Conservation (phyloP, 2,797 vertebrate species). For the Melanotaenia pygmaea region DNA sequence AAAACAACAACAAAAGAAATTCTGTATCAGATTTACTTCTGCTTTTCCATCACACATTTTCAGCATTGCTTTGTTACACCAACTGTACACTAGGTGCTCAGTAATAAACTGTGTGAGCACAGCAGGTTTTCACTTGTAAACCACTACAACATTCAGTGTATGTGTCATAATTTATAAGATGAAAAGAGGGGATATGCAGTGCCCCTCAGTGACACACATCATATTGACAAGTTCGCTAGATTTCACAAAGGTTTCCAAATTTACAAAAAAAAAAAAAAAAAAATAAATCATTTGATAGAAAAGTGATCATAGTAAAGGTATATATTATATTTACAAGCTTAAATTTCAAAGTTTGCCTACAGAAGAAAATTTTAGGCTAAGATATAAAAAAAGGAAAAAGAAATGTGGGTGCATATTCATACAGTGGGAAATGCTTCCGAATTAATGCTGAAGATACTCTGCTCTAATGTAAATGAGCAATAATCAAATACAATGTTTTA, state of each 20-base stretch:
- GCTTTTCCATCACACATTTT: too few relatives aligned
- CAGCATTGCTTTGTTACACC: too few relatives aligned
- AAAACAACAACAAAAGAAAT: not conserved
- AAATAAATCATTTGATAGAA: not conserved
- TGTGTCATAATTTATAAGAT: too few relatives aligned
- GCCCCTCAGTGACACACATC: not conserved
- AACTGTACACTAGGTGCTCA: too few relatives aligned
- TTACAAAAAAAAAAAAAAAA: too few relatives aligned
- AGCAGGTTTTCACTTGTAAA: too few relatives aligned
- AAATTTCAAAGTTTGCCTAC: not conserved
- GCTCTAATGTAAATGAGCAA: not conserved
- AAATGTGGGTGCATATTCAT: not conserved
- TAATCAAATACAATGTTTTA: too few relatives aligned
- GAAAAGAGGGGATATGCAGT: not conserved
- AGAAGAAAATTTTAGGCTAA: not conserved
- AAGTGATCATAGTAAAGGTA: not conserved
- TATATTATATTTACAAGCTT: not conserved
- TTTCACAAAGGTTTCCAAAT: too few relatives aligned
- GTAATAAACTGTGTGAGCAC: too few relatives aligned
- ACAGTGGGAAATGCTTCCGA: not conserved
- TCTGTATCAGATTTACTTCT: not conserved
- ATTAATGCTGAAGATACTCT: not conserved
- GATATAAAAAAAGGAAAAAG: not conserved
- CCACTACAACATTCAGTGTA: too few relatives aligned
- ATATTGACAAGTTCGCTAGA: not conserved